These are phyloP conservation scores for human (Homo sapiens) DNA, from an alignment of 2,113 vertebrate species.

Conservation along the genomic window DNA sequence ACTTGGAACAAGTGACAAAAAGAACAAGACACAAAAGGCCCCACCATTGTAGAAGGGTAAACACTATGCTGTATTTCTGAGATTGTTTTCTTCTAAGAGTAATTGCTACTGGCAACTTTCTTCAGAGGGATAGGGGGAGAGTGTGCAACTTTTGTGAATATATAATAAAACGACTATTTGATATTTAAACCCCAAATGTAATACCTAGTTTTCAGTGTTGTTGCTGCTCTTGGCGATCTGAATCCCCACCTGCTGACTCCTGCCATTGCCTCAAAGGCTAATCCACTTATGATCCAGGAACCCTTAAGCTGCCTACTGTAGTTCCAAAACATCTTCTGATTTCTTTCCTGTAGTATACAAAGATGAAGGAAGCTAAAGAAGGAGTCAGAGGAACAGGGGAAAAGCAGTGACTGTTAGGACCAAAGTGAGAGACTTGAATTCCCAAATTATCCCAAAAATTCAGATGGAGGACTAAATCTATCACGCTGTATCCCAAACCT, in stretches of 20 bases:
- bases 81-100: neutral
- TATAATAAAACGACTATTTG: conserved; percentile 26
- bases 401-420: conserved; percentile 56
- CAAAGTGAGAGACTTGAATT: conserved; percentile 53
- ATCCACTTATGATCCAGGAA: conserved; percentile 58
- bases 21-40: neutral
- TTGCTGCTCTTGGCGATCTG: conserved; percentile 48
- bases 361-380: conserved; percentile 64
- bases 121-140: neutral
- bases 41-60: neutral
- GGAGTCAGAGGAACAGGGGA: conserved; percentile 48
- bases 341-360: conserved; percentile 59
- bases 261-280: conserved; percentile 64
- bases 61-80: neutral
- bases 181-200: conserved; percentile 60
- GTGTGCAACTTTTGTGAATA: neutral
- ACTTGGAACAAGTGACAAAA: neutral
- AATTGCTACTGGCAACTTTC: neutral
- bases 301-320: conserved; percentile 58
- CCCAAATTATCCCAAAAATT: conserved; percentile 38
- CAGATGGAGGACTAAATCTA: conserved; percentile 39
- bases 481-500: neutral
- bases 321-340: conserved; percentile 59
- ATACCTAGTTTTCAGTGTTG: conserved; percentile 63
- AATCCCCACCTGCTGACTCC: conserved; percentile 63